Evolutionary conservation across 2,888 invertebrate genomes (phyloP).

Genomic region (Torymus texanus): DNA sequence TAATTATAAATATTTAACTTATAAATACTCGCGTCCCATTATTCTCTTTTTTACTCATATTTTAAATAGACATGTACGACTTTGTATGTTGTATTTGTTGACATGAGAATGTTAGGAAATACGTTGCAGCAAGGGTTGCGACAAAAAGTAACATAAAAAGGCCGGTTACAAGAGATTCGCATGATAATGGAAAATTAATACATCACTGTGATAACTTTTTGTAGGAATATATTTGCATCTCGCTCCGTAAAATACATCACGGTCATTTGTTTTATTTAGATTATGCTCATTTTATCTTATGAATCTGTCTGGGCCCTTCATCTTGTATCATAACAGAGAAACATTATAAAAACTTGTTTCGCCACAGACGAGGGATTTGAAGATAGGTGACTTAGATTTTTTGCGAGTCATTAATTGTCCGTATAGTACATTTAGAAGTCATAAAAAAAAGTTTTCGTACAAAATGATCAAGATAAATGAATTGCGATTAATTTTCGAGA

Average conservation of each 20-base stretch:
- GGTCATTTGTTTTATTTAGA: conserved; percentile 39
- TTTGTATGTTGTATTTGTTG: no score
- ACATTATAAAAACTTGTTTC: conserved; percentile 21
- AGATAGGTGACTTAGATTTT: conserved; percentile 37
- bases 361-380: conserved; percentile 10
- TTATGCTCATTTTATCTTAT: conserved; percentile 33
- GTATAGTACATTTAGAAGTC: background rate
- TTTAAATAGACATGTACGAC: no score
- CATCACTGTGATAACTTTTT: conserved; percentile 22
- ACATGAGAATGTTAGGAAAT: no score
- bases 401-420: conserved; percentile 33
- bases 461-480: conserved; percentile 20
- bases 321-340: conserved; percentile 17
- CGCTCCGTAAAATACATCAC: conserved; percentile 4
- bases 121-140: no score
- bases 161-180: background rate
- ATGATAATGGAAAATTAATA: conserved; percentile 3
- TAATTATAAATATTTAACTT: no score
- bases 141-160: background rate
- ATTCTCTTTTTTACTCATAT: no score
- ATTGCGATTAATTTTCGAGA: background rate
- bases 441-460: conserved; percentile 13
- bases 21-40: no score
- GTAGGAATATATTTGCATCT: background rate
- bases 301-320: conserved; percentile 37